phyloP scores from a whole-genome alignment of 2,797 vertebrate genomes.

The Anguilla obscura region DNA sequence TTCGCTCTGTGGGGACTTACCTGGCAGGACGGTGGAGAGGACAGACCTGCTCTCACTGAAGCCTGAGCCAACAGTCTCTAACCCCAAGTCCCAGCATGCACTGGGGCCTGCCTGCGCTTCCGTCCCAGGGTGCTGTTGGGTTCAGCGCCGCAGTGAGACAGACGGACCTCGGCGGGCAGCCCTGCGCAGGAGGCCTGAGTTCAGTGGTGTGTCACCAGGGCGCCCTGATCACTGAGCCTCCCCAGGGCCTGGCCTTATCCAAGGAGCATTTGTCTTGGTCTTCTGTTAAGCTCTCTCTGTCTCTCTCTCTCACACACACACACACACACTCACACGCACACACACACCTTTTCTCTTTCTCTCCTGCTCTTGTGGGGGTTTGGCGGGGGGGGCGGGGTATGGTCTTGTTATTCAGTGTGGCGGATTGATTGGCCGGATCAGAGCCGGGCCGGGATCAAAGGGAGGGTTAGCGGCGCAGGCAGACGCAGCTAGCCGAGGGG shows the following conservation, averaged over 20 bases:
- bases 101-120: neutral
- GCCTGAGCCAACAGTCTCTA: neutral
- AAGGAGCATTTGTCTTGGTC: neutral
- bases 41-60: neutral
- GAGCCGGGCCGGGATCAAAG: neutral
- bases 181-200: too few relatives aligned
- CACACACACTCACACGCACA: too few relatives aligned
- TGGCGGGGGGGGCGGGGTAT: neutral
- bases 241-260: neutral
- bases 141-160: too few relatives aligned
- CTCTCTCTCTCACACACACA: too few relatives aligned
- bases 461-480: neutral
- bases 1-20: neutral
- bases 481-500: neutral
- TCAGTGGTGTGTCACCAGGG: neutral
- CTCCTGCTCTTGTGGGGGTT: neutral
- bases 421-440: neutral
- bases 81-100: neutral
- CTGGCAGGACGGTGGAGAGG: neutral
- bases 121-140: neutral
- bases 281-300: neutral
- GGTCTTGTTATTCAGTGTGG: conserved; percentile 7
- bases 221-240: neutral
- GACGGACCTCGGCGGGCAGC: too few relatives aligned
- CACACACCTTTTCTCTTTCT: neutral